Evolutionary conservation across 2,888 invertebrate genomes (phyloP), one percentile per base, ranked within the genome.

Genomic region (Synanthedon tipuliformis): DNA sequence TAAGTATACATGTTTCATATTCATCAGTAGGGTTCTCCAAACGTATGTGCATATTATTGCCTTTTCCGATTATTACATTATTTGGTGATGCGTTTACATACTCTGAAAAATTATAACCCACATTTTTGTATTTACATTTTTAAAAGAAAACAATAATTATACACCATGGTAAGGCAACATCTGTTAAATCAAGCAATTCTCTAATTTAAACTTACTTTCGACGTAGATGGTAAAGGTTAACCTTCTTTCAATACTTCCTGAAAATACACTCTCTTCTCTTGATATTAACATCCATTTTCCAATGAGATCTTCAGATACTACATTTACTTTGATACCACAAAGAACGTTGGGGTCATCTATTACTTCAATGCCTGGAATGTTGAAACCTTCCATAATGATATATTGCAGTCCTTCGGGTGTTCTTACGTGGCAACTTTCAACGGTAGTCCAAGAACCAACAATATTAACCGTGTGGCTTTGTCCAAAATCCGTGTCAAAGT

Each of bases 221-320:
- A 81, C 68, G 54, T 63, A 55, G 59, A 85, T 74, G 50, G 63
- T 71, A 56, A 82, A 73, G 12, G 68, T 63, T 57, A 68, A 61
- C 62, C 78, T 73, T 57, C 68, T 73, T 71, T 84, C 79, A n/a
- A 72, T 63, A 23, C 52, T 57, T 2, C 54, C 54, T 2, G 61
- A 16, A 15, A 53, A 55, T 12, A 34, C 4, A 34, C 60, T 63
- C 0, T 50, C 60, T 4, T 68, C 73, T 57, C 73, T 71, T 10
- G 75, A 68, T 4, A 80, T 69, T 13, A 84, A 64, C n/a, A 62
- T 67, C 82, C 83, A 84, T 34, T 71, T 61, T 7, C 84, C 84
- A 4, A 77, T 54, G 51, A 63, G 56, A 7, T 72, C 65, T 53
- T 72, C 69, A 0, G 68, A 61, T 23, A 56, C 23, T 1, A 81